Base-by-base conservation (phyloP, 2,797 vertebrate genomes). In the Anas georgica region DNA sequence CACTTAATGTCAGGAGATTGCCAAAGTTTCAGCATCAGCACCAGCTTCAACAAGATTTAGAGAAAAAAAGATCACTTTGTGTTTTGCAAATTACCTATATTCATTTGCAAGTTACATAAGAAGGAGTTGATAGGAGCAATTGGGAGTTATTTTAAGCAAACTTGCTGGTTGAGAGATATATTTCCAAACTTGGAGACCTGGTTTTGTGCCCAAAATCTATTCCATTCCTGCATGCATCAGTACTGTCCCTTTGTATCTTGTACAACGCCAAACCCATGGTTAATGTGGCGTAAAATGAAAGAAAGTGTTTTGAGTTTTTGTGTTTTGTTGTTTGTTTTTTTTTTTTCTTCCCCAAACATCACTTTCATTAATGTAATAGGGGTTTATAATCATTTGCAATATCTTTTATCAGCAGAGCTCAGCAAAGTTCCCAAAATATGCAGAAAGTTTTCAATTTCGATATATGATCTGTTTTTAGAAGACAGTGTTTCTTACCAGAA, bases 1-100 rank as follows among this genome's bases (percentile, higher is more conserved):
- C 58, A 45, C 67, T 91, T 94, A 90, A 69, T 92, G 91, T 97
- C 93, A 97, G 85, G 96, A 97, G 94, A 95, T 82, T 95, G 94
- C 80, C 74, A 50, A 90, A 93, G 59, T 95, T 92, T 86, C 91
- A 70, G 74, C 83, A 93, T 96, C 96, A 95, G 93, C 94, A 15
- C 43, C 67, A 17, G 68, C 76, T 89, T 92, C 1, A 0, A 92
- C 78, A 83, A 86, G 83, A 67, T 55, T 74, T 45, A 82, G 69
- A 52, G n/a, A 7, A 41, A 50, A n/a, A 35, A 48, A 63, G 39
- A 25, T 2, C 23, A 52, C 22, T 81, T 85, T 52, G 1, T 86
- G 17, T 66, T 86, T 76, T 90, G 67, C 59, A 82, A 92, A 76
- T 79, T 86, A 66, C 70, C 63, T 54, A 75, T 76, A 35, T 75